These are phyloP conservation scores for Platichthys stellatus DNA, from an alignment of 2,113 vertebrate species.

Conservation along the genomic window DNA sequence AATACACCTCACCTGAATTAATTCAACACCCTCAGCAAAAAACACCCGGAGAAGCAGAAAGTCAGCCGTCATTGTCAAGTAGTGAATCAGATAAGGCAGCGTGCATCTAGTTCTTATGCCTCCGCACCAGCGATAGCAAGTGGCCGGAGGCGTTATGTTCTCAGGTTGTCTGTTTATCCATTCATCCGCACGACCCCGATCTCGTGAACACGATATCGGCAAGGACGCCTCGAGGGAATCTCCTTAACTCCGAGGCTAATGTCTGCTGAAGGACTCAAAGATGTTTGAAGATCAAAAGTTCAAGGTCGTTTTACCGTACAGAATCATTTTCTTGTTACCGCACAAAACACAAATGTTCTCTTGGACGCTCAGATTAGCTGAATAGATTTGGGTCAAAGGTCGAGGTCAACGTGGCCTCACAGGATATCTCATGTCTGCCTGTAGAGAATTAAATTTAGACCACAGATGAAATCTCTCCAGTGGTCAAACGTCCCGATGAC, in stretches of 20 bases:
- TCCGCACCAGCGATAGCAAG: background rate
- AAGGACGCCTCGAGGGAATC: background rate
- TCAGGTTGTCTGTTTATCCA: background rate
- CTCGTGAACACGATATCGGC: background rate
- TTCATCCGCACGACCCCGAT: background rate
- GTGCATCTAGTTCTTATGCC: background rate
- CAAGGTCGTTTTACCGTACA: too few species aligned
- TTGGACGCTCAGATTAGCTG: too few species aligned
- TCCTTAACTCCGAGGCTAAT: background rate
- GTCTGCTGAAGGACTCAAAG: too few species aligned
- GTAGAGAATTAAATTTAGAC: too few species aligned
- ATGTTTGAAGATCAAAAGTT: too few species aligned
- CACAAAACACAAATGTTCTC: too few species aligned
- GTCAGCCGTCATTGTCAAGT: constrained; percentile 15
- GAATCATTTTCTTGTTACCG: too few species aligned
- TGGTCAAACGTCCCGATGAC: too few species aligned
- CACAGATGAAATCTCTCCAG: too few species aligned
- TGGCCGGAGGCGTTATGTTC: background rate
- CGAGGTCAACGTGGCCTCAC: too few species aligned
- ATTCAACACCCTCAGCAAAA: background rate
- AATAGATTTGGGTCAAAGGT: too few species aligned
- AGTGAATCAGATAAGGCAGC: constrained; percentile 13
- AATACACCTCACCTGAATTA: constrained; percentile 4
- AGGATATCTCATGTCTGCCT: too few species aligned
- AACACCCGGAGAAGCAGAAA: constrained; percentile 23